Base-by-base conservation (phyloP, 2,113 vertebrate species). In the Chloropsis hardwickii region DNA sequence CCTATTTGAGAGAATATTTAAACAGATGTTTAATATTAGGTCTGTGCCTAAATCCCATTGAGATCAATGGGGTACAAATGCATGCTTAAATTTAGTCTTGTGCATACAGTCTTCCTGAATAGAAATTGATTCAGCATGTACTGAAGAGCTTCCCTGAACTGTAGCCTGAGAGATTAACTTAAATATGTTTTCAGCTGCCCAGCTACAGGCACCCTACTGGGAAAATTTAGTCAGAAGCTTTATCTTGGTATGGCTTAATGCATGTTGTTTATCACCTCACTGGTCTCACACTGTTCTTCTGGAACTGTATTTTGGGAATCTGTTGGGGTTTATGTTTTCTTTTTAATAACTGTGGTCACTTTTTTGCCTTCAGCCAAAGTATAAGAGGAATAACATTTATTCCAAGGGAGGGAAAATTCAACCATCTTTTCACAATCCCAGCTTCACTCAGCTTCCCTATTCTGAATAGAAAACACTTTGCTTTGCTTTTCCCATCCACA, bases 11-110 rank as follows among this genome's bases (percentile, higher is more conserved):
- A 92, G 64, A 78, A 48, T 73, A 78, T 80, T 94, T 94, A 81
- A 93, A 81, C 58, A 86, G 58, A 83, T 92, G 73, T 91, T 86
- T 84, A 92, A 69, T 87, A 76, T 89, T 94, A 67, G 37, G 33
- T 81, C 25, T 79, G 10, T 83, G 58, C 67, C 66, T 90, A 94
- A 86, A 94, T 73, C 64, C 56, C 27, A 67, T 70, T 78, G 51
- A 94, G 39, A 93, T 93, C 71, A 92, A 60, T 48, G 20, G 60
- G 51, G 47, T 86, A 90, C 42, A 77, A 94, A 82, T 29, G 9
- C 40, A 66, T 88, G 58, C 42, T 92, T 93, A 90, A 83, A 93
- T 93, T 77, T 93, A 88, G 81, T 50, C 18, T 70, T 88, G 22
- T 74, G 25, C 24, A 47, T 51, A 86, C 40, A 29, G 47, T 90